Conservation (phyloP, 2,113 vertebrate species). For the Helogale parvula region DNA sequence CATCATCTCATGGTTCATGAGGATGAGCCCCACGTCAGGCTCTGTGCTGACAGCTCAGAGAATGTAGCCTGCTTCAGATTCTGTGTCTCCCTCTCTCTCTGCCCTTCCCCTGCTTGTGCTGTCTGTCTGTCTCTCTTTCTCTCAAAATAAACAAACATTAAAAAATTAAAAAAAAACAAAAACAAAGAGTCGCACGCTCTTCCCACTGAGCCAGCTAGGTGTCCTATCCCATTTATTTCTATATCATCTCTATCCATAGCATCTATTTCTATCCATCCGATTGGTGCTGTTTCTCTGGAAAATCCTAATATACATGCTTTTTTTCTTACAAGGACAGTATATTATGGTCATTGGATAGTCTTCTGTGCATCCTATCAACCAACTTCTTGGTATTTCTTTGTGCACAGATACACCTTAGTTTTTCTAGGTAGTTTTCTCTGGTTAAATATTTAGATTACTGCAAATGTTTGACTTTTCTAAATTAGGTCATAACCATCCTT, state of each 20-base stretch:
- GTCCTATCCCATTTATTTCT: neutral
- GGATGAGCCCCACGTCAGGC: too few relatives aligned
- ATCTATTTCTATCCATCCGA: neutral
- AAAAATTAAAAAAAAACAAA: too few relatives aligned
- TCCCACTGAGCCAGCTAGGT: neutral
- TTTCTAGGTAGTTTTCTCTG: constrained; percentile 5
- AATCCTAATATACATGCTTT: neutral
- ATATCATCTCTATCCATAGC: neutral
- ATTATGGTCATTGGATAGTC: neutral
- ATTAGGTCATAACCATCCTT: neutral
- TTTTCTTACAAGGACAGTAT: neutral
- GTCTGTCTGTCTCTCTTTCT: too few relatives aligned
- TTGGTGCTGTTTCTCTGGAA: neutral
- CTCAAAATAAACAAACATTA: too few relatives aligned
- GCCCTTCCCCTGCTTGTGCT: too few relatives aligned
- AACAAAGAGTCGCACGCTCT: neutral
- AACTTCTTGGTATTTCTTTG: neutral
- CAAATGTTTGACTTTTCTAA: neutral
- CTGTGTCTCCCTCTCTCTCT: too few relatives aligned
- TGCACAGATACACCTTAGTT: neutral
- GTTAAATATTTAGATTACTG: neutral
- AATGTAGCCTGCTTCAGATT: too few relatives aligned
- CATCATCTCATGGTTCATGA: too few relatives aligned
- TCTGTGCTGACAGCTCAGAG: too few relatives aligned
- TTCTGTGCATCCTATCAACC: neutral